Base-by-base conservation (phyloP, 2,888 invertebrate species). In the Calameuta pallipes region DNA sequence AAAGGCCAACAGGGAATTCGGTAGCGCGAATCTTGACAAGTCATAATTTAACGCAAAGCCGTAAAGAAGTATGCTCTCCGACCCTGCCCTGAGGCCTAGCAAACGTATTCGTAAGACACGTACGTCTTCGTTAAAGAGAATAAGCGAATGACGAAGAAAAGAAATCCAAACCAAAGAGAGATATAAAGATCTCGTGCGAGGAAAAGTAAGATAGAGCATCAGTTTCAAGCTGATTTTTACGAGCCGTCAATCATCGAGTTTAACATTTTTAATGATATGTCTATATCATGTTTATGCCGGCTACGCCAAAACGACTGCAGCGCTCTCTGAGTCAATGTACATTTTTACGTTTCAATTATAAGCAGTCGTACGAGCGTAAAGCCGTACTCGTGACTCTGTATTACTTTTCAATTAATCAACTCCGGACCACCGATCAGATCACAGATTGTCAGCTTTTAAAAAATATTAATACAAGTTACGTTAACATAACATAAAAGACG, bases 291-390 rank as follows among this genome's bases (percentile, higher is more conserved):
- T 70, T 77, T 75, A 41, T 78, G 77, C 74, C 78, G 80, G 76
- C 75, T 76, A 75, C 74, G 73, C 41, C 71, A 30, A 30, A 15
- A 33, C 76, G 76, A 56, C 75, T 78, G 80, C 76, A 80, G 81
- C 12, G 71, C 71, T 12, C 31, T 71, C 71, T 9, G 56, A 56
- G 56, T 34, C 71, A n/a, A 71, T 31, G 31, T 87, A 87, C 87
- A 88, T 87, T 89, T 87, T 88, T 87, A 87, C 87, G 87, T 88
- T 88, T 88, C 87, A 88, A 89, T 89, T 88, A 89, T 88, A 87
- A 23, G 56, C 23, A 9, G 23, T 23, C 9, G 9, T 23, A 23
- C 56, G 9, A 15, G 23, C 56, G 15, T 23, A 23, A 56, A 56
- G 41, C 41, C 41, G 9, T 56, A 23, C 56, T 56, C 56, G 56